phyloP scores from a whole-genome alignment of 2,888 invertebrate species.

The Thymelicus lineola region DNA sequence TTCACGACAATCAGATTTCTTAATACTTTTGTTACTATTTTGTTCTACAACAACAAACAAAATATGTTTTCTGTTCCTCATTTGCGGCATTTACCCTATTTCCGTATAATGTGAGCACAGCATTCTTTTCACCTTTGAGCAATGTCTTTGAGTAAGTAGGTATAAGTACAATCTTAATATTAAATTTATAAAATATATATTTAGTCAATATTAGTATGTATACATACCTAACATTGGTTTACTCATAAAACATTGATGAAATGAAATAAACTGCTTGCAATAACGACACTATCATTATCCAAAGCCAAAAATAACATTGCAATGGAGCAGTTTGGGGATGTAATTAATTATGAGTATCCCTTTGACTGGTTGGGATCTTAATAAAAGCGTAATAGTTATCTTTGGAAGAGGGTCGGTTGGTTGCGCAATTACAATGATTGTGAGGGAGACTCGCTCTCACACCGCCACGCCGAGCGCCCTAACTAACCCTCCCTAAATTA shows the following conservation, averaged over 20 bases:
- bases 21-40: too few relatives aligned
- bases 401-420: slow-evolving; percentile 67
- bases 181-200: too few relatives aligned
- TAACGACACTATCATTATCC: background rate
- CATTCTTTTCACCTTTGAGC: too few relatives aligned
- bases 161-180: too few relatives aligned
- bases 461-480: slow-evolving; percentile 43
- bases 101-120: too few relatives aligned
- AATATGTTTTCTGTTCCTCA: background rate
- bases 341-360: slow-evolving; percentile 82
- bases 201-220: too few relatives aligned
- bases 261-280: background rate
- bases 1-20: too few relatives aligned
- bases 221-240: too few relatives aligned
- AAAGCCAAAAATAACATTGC: slow-evolving; percentile 24
- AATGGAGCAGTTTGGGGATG: slow-evolving; percentile 43
- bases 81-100: slow-evolving; percentile 3
- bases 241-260: too few relatives aligned
- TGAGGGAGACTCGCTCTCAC: slow-evolving; percentile 44
- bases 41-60: too few relatives aligned
- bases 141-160: too few relatives aligned
- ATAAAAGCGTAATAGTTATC: slow-evolving; percentile 82
- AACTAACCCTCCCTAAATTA: slow-evolving; percentile 29
- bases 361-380: slow-evolving; percentile 76
- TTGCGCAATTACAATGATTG: slow-evolving; percentile 65